Conservation (phyloP, 2,113 vertebrate genomes). For the Pontoporia blainvillei region DNA sequence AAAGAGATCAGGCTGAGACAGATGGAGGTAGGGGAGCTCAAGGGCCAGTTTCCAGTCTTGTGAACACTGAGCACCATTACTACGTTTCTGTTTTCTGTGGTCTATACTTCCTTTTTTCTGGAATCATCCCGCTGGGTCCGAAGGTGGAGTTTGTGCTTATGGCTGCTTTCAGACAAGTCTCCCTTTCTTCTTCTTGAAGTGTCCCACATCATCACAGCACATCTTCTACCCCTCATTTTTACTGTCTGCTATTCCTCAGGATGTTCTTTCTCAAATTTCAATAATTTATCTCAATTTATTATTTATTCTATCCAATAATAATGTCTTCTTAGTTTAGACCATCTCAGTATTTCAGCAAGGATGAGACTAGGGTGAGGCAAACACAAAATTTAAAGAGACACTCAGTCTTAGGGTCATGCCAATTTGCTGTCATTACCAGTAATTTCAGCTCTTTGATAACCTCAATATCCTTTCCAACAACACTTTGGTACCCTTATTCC, state of each 20-base stretch:
- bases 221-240: not conserved
- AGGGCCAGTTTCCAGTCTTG: slow-evolving; percentile 47
- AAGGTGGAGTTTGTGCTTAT: too few relatives aligned
- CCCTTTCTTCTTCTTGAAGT: not conserved
- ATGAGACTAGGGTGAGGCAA: not conserved
- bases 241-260: not conserved
- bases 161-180: not conserved
- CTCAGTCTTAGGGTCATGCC: too few relatives aligned
- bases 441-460: not conserved
- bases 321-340: not conserved
- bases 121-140: not conserved
- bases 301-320: not conserved
- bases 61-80: not conserved
- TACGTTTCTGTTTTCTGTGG: not conserved
- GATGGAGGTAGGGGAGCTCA: slow-evolving; percentile 17
- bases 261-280: not conserved
- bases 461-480: not conserved
- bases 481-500: not conserved
- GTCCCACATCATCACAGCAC: not conserved
- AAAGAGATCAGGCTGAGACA: slow-evolving; percentile 34
- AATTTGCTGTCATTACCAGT: not conserved
- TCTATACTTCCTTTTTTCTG: not conserved
- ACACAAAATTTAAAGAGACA: not conserved
- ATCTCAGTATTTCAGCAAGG: not conserved
- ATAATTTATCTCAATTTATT: not conserved